phyloP scores from a whole-genome alignment of 1,140 invertebrate genomes.

The Archivesica marissinica region DNA sequence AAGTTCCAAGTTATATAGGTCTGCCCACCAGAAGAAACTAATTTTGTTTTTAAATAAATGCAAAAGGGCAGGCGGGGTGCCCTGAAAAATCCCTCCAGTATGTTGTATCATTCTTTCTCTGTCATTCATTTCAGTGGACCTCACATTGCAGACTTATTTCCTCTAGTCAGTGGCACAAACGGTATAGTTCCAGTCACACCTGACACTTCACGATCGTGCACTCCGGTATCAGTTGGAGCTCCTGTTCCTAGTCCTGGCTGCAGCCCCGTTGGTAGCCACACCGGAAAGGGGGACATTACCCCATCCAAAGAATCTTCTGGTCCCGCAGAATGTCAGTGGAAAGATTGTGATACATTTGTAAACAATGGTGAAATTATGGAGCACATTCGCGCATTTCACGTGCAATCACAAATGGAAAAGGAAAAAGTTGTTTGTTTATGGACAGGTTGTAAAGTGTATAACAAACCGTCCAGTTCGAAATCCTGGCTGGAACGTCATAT shows the following conservation, averaged over 20 bases:
- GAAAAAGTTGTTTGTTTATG: slow-evolving; percentile 95
- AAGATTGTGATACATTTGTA: slow-evolving; percentile 90
- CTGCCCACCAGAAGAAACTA: too few relatives aligned
- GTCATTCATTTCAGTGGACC: slow-evolving; percentile 46
- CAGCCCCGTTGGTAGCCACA: slow-evolving; percentile 24
- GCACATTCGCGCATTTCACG: slow-evolving; percentile 94
- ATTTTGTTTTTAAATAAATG: too few relatives aligned
- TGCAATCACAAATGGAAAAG: slow-evolving; percentile 91
- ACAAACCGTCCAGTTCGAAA: slow-evolving; percentile 94
- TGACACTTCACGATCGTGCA: slow-evolving; percentile 49
- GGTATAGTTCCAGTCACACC: slow-evolving; percentile 49
- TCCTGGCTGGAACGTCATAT: slow-evolving; percentile 97
- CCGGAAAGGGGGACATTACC: slow-evolving; percentile 53
- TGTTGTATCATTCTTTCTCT: too few relatives aligned
- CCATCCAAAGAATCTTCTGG: slow-evolving; percentile 26
- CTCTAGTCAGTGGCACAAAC: slow-evolving; percentile 41
- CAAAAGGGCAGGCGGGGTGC: too few relatives aligned
- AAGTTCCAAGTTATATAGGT: too few relatives aligned
- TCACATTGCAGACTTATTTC: slow-evolving; percentile 48
- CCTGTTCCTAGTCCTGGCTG: slow-evolving; percentile 13
- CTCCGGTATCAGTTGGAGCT: slow-evolving; percentile 42
- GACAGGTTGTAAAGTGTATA: slow-evolving; percentile 97
- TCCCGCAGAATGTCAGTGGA: slow-evolving; percentile 89
- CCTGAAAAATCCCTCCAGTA: too few relatives aligned
- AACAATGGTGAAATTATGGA: slow-evolving; percentile 92